phyloP scores from a whole-genome alignment of 1,140 invertebrate genomes.

The Ganaspis sp. region DNA sequence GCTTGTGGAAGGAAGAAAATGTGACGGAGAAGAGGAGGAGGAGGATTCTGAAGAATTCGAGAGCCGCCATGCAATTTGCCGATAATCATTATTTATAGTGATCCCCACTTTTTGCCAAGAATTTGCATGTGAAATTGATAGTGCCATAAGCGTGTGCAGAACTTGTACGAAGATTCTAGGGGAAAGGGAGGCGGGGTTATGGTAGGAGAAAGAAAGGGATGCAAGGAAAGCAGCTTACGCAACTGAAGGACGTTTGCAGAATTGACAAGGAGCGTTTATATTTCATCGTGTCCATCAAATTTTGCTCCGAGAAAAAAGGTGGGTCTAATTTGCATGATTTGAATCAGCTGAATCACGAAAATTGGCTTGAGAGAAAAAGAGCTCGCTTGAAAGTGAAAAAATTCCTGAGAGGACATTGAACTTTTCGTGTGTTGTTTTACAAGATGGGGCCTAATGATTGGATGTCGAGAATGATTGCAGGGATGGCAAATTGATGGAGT shows the following conservation, averaged over 20 bases:
- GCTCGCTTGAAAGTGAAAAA: conserved; percentile 26
- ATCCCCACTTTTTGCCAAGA: conserved; percentile 46
- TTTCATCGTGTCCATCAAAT: conserved; percentile 45
- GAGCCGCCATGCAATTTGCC: conserved; percentile 49
- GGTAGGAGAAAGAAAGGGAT: background rate
- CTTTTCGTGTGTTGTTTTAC: background rate
- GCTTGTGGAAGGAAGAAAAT: background rate
- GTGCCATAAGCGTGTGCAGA: conserved; percentile 41
- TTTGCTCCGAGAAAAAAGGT: background rate
- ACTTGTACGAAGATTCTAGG: conserved; percentile 26
- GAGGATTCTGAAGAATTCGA: conserved; percentile 7
- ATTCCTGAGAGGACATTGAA: background rate
- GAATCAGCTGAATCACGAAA: conserved; percentile 38
- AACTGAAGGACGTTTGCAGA: conserved; percentile 36
- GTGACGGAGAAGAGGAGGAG: background rate
- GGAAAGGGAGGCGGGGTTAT: background rate
- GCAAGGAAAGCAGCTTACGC: conserved; percentile 26
- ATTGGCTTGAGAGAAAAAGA: conserved; percentile 12
- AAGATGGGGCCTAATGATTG: background rate
- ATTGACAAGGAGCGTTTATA: conserved; percentile 64
- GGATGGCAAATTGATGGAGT: background rate
- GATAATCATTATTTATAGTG: conserved; percentile 64
- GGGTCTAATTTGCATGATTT: background rate
- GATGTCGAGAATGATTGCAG: background rate
- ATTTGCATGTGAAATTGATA: conserved; percentile 62